phyloP scores from a whole-genome alignment of 2,797 vertebrate genomes.

The Lophius americanus region DNA sequence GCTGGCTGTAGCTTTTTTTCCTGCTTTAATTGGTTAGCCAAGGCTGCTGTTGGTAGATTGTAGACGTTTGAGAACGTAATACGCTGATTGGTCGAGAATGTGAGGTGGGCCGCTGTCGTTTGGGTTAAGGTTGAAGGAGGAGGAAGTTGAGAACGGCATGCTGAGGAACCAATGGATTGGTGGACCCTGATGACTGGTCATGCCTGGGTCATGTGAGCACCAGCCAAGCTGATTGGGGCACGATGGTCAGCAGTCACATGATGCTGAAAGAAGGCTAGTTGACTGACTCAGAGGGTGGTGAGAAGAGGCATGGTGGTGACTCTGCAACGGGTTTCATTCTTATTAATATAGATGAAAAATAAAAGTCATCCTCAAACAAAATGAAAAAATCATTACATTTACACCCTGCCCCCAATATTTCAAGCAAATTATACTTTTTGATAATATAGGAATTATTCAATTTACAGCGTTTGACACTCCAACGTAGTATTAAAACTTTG shows the following conservation, averaged over 20 bases:
- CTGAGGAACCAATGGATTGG: constrained; percentile 99
- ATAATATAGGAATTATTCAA: constrained; percentile 32
- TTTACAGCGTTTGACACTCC: constrained; percentile 35
- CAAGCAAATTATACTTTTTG: constrained; percentile 43
- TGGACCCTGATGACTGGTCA: constrained; percentile 99
- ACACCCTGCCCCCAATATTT: constrained; percentile 75
- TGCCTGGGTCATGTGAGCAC: constrained; percentile 99
- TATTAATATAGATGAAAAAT: constrained; percentile 99
- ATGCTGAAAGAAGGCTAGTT: constrained; percentile 99
- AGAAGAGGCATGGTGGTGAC: constrained; percentile 99
- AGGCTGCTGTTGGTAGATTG: constrained; percentile 99
- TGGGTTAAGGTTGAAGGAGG: constrained; percentile 98
- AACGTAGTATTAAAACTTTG: constrained; percentile 16
- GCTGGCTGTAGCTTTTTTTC: constrained; percentile 95
- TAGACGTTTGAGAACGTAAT: constrained; percentile 99
- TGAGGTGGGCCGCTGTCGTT: constrained; percentile 99
- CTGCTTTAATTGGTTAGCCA: constrained; percentile 99
- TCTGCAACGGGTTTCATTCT: constrained; percentile 99
- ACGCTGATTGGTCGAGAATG: constrained; percentile 99
- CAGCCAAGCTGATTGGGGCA: constrained; percentile 99
- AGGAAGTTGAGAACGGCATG: constrained; percentile 99
- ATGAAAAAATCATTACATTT: constrained; percentile 89
- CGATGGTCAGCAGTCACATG: constrained; percentile 99
- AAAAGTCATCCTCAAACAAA: constrained; percentile 90
- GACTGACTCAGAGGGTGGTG: constrained; percentile 99